Percentiles rank a stretch among this genome's conserved stretches.
These are phyloP conservation scores for Varanus salvator DNA, from an alignment of 2,113 vertebrate species.

Conservation along the genomic window DNA sequence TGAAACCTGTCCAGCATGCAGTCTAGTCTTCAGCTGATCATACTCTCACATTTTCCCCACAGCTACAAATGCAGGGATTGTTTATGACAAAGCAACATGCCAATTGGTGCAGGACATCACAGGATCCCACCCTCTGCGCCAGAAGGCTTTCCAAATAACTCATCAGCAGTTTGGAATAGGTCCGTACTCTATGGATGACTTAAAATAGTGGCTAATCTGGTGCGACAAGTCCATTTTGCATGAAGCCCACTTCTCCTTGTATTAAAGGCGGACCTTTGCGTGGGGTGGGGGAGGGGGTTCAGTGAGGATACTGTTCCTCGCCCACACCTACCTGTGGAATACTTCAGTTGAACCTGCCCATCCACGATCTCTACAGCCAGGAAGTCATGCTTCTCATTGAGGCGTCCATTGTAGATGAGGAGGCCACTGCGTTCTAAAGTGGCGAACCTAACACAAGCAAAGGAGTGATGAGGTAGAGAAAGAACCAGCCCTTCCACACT, in stretches of 20 bases:
- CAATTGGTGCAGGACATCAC: not conserved
- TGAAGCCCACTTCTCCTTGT: not conserved
- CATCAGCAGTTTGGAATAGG: not conserved
- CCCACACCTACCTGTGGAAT: conserved; percentile 90
- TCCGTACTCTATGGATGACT: not conserved
- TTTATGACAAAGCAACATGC: not conserved
- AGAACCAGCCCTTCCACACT: not conserved
- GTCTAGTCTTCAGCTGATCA: not conserved
- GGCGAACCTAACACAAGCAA: conserved; percentile 84
- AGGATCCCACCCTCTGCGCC: not conserved
- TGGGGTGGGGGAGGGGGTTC: not conserved
- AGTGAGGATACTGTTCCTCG: not conserved
- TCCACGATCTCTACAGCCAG: conserved; percentile 94
- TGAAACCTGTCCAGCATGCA: not conserved
- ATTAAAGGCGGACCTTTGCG: accelerated
- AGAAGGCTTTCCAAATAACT: not conserved
- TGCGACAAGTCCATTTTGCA: not conserved
- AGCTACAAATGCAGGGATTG: not conserved
- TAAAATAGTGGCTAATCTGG: not conserved
- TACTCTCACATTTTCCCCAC: not conserved
- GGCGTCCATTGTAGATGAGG: conserved; percentile 96
- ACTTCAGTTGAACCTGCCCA: conserved; percentile 94
- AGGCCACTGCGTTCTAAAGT: conserved; percentile 90
- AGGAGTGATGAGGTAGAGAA: not conserved
- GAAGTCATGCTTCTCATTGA: conserved; percentile 98